Percentiles rank a stretch among this genome's conserved stretches.
phyloP scores from a whole-genome alignment of 1,140 invertebrate genomes.

The Coelopa frigida region DNA sequence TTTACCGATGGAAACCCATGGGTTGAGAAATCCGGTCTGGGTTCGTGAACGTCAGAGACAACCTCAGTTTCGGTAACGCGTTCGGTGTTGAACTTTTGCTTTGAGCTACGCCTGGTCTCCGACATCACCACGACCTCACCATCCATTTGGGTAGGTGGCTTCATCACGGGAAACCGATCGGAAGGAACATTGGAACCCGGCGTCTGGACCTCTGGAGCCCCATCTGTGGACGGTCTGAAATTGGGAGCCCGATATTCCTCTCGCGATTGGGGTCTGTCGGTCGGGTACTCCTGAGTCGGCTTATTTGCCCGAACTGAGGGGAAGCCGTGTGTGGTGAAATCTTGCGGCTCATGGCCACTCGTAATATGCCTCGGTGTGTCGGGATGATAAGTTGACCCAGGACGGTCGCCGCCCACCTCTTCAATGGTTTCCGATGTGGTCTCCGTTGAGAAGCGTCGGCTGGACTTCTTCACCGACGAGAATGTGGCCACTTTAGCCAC shows the following conservation, averaged over 20 bases:
- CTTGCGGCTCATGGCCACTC: conserved; percentile 10
- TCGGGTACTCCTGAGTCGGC: conserved; percentile 33
- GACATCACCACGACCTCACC: conserved; percentile 21
- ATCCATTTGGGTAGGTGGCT: conserved; percentile 15
- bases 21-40: conserved; percentile 1
- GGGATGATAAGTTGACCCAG: background rate
- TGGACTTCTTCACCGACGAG: conserved; percentile 36
- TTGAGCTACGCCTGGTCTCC: conserved; percentile 21
- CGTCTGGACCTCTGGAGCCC: background rate
- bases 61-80: conserved; percentile 33
- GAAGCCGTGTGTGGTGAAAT: conserved; percentile 40
- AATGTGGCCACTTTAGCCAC: conserved; percentile 18
- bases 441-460: conserved; percentile 34
- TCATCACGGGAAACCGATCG: conserved; percentile 7
- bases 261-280: conserved; percentile 24
- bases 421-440: conserved; percentile 39
- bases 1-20: conserved; percentile 17
- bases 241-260: too few relatives aligned
- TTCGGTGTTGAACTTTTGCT: conserved; percentile 27
- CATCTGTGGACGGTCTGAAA: too few relatives aligned
- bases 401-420: conserved; percentile 21
- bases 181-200: background rate
- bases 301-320: conserved; percentile 38
- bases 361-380: conserved; percentile 3
- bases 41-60: conserved; percentile 15